Evolutionary conservation across 1,140 invertebrate genomes (phyloP), one percentile per base, ranked within the genome.

Genomic region (Drosophila lowei): DNA sequence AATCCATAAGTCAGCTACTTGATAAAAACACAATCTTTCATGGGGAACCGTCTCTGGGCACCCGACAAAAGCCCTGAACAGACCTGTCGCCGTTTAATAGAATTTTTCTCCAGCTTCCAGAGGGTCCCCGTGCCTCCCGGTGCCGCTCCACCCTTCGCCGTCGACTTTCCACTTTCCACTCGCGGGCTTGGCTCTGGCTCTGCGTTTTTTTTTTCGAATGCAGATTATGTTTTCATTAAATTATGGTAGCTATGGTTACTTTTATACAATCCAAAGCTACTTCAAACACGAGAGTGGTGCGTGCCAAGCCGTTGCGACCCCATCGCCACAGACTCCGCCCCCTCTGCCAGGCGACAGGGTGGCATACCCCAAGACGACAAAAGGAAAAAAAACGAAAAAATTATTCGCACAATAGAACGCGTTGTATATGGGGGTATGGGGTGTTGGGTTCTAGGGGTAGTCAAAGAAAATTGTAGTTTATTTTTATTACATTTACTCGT

Each of bases 211-310:
- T 78, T 72, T 53, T 50, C 77, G 83, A 77, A 79, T 88, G 71
- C 75, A 88, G 84, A 88, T 88, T 88, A 88, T 88, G 83, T 88
- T 88, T 88, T 88, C 83, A 88, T 88, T 88, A 88, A 89, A 88
- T 88, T 88, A 89, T 89, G 65, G 83, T 88, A 83, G 79, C 83
- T 88, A 88, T 88, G 83, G 83, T 88, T 88, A 88, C 83, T 83
- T 88, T 88, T 88, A 88, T 88, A 79, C 84, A 88, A 88, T 88
- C 72, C 83, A 88, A 76, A 88, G 83, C 78, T 88, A 88, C 83
- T 88, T 88, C 83, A 88, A 88, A 88, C 63, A 72, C 65, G 63
- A 60, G 60, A 75, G 71, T 77, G 78, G 57, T 80, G 78, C 78
- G 83, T 77, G 68, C 73, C 42, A 75, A 63, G 43, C 54, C 38